Evolutionary conservation across 64 coral and sea anemone species (phyloP).

Genomic region (Pachyseris speciosa): DNA sequence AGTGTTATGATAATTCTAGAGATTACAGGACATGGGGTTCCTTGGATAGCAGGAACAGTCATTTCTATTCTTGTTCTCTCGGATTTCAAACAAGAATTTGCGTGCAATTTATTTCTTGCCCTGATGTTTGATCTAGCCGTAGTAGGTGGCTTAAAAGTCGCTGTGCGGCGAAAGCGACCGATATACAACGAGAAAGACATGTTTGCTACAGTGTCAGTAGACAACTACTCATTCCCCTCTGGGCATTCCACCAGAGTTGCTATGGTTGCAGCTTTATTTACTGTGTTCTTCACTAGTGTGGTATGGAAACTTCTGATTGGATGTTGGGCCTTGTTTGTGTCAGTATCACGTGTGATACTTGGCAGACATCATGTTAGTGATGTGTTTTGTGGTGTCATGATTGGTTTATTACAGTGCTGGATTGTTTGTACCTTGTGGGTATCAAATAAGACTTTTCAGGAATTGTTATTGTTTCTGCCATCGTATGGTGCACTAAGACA

Average conservation of each 20-base stretch:
- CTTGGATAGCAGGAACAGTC: slow-evolving; percentile 81
- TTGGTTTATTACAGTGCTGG: slow-evolving; percentile 79
- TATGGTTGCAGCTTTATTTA: slow-evolving; percentile 86
- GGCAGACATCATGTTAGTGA: slow-evolving; percentile 93
- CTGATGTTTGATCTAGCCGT: slow-evolving; percentile 80
- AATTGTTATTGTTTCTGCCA: slow-evolving; percentile 18
- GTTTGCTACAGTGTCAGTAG: slow-evolving; percentile 96
- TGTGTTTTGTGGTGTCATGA: slow-evolving; percentile 81
- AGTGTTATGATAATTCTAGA: slow-evolving; percentile 80
- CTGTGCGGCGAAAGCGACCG: slow-evolving; percentile 76
- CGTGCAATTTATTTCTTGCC: slow-evolving; percentile 79
- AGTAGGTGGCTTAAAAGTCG: slow-evolving; percentile 71
- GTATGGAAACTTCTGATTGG: slow-evolving; percentile 47
- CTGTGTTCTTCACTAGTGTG: not conserved
- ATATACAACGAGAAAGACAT: slow-evolving; percentile 90
- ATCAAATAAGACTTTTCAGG: slow-evolving; percentile 31
- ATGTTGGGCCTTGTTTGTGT: slow-evolving; percentile 75
- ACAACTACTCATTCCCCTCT: slow-evolving; percentile 97
- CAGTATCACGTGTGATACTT: slow-evolving; percentile 81
- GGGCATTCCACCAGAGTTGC: slow-evolving; percentile 78
- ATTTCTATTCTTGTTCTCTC: slow-evolving; percentile 49
- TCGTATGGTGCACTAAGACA: not conserved
- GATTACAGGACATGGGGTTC: slow-evolving; percentile 90
- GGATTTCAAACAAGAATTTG: slow-evolving; percentile 73
- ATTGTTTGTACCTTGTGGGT: slow-evolving; percentile 67